Conservation (phyloP, 1,140 invertebrate genomes). For the Cataglyphis hispanica region DNA sequence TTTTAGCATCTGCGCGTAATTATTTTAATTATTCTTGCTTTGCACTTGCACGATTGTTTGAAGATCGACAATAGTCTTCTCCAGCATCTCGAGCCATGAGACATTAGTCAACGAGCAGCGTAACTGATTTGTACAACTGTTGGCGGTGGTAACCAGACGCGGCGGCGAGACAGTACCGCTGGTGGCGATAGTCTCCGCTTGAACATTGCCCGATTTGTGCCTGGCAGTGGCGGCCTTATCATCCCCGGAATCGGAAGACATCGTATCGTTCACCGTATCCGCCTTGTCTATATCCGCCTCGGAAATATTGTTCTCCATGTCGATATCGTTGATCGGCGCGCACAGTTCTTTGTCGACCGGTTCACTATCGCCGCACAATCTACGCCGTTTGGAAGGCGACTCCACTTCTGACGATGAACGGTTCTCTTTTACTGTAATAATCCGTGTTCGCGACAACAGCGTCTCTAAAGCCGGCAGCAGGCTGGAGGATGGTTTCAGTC, state of each 20-base stretch:
- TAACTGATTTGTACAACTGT: conserved; percentile 79
- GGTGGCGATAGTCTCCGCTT: conserved; percentile 67
- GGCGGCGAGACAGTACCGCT: conserved; percentile 60
- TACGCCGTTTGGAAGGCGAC: conserved; percentile 84
- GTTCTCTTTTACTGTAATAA: conserved; percentile 78
- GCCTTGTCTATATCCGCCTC: conserved; percentile 70
- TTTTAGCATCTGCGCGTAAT: not conserved
- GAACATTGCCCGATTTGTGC: conserved; percentile 67
- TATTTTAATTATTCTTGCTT: conserved; percentile 79
- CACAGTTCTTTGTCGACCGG: conserved; percentile 58
- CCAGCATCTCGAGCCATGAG: conserved; percentile 85
- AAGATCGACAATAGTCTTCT: conserved; percentile 84
- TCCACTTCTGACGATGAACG: conserved; percentile 77
- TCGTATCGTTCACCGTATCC: conserved; percentile 68
- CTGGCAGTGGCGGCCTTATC: conserved; percentile 67
- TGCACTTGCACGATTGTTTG: conserved; percentile 84
- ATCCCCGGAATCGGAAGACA: conserved; percentile 71
- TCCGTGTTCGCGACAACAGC: conserved; percentile 78
- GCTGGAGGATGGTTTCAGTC: conserved; percentile 80
- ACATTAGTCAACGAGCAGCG: conserved; percentile 80
- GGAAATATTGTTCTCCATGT: conserved; percentile 63
- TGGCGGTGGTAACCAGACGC: conserved; percentile 65
- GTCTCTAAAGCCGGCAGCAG: conserved; percentile 80
- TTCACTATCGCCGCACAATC: conserved; percentile 78
- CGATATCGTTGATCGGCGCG: conserved; percentile 63